Percentiles rank a stretch among this genome's conserved stretches.
phyloP scores from a whole-genome alignment of 2,888 invertebrate species.

The Ypsolopha scabrella region DNA sequence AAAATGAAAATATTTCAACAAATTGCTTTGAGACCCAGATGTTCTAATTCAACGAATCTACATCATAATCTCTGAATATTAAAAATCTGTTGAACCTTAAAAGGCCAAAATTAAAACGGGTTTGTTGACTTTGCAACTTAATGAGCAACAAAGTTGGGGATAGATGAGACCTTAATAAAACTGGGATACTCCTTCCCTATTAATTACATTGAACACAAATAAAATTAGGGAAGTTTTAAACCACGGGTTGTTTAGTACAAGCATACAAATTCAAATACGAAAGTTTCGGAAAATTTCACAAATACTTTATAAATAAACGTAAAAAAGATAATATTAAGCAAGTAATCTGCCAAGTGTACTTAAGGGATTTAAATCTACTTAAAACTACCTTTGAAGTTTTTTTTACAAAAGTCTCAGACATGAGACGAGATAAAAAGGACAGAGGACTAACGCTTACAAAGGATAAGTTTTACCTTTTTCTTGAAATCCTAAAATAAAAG shows the following conservation, averaged over 20 bases:
- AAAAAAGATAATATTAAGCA: background rate
- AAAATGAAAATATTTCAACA: background rate
- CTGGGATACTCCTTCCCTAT: conserved; percentile 53
- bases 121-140: conserved; percentile 6
- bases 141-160: conserved; percentile 33
- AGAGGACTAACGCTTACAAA: no score
- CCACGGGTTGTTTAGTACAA: background rate
- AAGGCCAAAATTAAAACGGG: background rate
- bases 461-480: no score
- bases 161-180: conserved; percentile 40
- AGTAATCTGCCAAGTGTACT: background rate
- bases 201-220: conserved; percentile 63
- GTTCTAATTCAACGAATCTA: background rate
- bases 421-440: no score
- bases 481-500: no score
- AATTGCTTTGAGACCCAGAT: background rate
- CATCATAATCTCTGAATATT: background rate
- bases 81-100: background rate
- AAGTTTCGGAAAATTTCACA: no score
- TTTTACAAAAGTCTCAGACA: no score
- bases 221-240: conserved; percentile 43
- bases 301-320: no score
- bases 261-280: no score
- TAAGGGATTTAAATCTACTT: no score
- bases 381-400: background rate